Conservation (phyloP, 2,797 vertebrate genomes). For the Taeniopygia guttata region DNA sequence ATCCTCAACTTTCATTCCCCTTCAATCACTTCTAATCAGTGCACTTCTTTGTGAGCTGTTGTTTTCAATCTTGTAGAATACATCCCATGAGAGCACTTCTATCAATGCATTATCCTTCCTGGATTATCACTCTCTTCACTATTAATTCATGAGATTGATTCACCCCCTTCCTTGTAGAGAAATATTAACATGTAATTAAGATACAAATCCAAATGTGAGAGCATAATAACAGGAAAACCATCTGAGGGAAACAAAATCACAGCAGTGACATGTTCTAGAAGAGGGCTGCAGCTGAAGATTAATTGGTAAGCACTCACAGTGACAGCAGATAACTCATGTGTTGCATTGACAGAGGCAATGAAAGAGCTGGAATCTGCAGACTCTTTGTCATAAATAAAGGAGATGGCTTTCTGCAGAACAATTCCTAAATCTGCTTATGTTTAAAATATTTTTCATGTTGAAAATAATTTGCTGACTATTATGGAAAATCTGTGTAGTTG, state of each 20-base stretch:
- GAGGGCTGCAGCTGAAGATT: conserved; percentile 48
- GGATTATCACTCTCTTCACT: conserved; percentile 41
- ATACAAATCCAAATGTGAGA: conserved; percentile 42
- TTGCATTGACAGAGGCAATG: neutral
- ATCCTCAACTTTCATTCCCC: neutral
- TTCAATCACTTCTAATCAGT: conserved; percentile 21
- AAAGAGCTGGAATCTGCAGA: conserved; percentile 20
- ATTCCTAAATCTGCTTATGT: conserved; percentile 22
- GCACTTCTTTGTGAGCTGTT: conserved; percentile 29
- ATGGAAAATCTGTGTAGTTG: neutral
- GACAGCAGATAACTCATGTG: conserved; percentile 34
- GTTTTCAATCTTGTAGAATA: conserved; percentile 40
- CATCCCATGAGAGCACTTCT: conserved; percentile 16
- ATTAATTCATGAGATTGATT: conserved; percentile 40
- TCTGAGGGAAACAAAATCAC: conserved; percentile 36
- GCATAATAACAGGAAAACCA: conserved; percentile 43
- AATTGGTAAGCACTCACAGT: conserved; percentile 40
- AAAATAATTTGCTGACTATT: neutral
- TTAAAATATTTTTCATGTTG: neutral
- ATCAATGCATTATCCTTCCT: conserved; percentile 48
- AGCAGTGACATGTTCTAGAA: conserved; percentile 6
- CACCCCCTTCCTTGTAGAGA: neutral
- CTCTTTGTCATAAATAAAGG: conserved; percentile 29
- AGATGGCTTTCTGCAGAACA: neutral
- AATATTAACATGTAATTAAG: conserved; percentile 49